These are phyloP conservation scores for Nemopilema nomurai DNA, from an alignment of 30 jellyfish, hydroid and myxozoan genomes.

Conservation along the genomic window DNA sequence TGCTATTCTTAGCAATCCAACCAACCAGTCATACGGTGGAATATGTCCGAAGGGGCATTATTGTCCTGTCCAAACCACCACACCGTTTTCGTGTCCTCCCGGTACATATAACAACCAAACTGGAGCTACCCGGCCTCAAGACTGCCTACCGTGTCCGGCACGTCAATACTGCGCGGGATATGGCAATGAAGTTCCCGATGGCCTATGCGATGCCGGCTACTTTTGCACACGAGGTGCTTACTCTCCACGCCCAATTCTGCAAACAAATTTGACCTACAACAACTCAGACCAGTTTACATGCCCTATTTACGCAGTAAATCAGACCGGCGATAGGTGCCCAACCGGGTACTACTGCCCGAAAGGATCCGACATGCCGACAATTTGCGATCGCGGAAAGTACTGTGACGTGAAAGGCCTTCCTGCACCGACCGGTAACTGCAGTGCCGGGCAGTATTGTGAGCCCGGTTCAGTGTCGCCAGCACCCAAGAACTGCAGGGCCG, in stretches of 20 bases:
- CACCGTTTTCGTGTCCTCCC: conserved; percentile 96
- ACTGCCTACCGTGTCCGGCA: conserved; percentile 93
- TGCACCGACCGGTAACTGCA: conserved; percentile 87
- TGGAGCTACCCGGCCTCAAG: conserved; percentile 74
- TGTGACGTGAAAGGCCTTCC: conserved; percentile 77
- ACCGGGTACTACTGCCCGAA: conserved; percentile 85
- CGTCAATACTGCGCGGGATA: conserved; percentile 86
- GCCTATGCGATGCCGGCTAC: conserved; percentile 83
- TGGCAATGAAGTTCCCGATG: conserved; percentile 83
- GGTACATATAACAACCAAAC: conserved; percentile 92
- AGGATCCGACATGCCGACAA: conserved; percentile 76
- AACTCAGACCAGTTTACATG: conserved; percentile 78
- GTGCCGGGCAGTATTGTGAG: conserved; percentile 89
- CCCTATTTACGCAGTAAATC: conserved; percentile 90
- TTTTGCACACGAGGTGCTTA: conserved; percentile 87
- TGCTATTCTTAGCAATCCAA: conserved; percentile 69
- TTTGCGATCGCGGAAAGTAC: conserved; percentile 89
- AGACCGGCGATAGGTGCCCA: conserved; percentile 92
- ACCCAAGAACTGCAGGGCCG: conserved; percentile 74
- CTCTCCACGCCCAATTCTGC: conserved; percentile 72
- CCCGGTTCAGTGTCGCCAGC: conserved; percentile 62
- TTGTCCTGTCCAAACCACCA: conserved; percentile 84
- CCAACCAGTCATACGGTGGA: conserved; percentile 75
- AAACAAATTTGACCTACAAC: conserved; percentile 64
- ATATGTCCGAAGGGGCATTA: conserved; percentile 89